phyloP scores from a whole-genome alignment of 2,113 vertebrate species.

The Struthidea cinerea region DNA sequence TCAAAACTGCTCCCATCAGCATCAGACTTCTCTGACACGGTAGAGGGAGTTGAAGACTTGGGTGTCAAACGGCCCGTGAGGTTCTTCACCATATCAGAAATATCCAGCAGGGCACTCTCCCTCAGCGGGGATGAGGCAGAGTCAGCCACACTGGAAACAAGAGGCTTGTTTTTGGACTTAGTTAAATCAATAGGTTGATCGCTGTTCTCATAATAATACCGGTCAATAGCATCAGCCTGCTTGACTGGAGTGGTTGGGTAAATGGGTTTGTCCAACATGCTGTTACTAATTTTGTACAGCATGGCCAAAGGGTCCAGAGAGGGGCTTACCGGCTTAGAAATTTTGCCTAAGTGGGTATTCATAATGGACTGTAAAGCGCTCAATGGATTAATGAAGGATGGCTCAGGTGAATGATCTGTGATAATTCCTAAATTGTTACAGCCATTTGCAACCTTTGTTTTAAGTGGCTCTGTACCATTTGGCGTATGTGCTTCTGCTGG shows the following conservation, averaged over 20 bases:
- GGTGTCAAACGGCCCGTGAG: constrained; percentile 94
- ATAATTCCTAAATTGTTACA: constrained; percentile 91
- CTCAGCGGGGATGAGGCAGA: constrained; percentile 82
- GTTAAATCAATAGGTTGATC: constrained; percentile 98
- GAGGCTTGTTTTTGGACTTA: constrained; percentile 89
- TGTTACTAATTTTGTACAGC: constrained; percentile 96
- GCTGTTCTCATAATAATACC: constrained; percentile 85
- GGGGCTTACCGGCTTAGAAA: constrained; percentile 87
- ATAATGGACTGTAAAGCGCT: constrained; percentile 98
- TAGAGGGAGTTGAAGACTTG: constrained; percentile 95
- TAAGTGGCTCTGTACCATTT: constrained; percentile 83
- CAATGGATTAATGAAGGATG: constrained; percentile 91
- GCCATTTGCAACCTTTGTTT: constrained; percentile 85
- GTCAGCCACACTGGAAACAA: constrained; percentile 78
- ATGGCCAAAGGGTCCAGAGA: constrained; percentile 91
- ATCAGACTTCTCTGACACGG: constrained; percentile 92
- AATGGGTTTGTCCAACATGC: constrained; percentile 93
- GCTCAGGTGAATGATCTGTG: constrained; percentile 92
- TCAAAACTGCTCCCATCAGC: constrained; percentile 91
- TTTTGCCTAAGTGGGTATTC: constrained; percentile 97
- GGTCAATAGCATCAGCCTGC: constrained; percentile 80
- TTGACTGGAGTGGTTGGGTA: constrained; percentile 82
- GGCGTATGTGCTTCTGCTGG: constrained; percentile 76
- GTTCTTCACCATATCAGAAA: constrained; percentile 99
- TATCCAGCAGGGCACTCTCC: constrained; percentile 98